A percentile compares a stretch with the other conserved stretches of the same genome.
Evolutionary conservation across 2,113 vertebrate genomes (phyloP).

Genomic region (Dascyllus trimaculatus): DNA sequence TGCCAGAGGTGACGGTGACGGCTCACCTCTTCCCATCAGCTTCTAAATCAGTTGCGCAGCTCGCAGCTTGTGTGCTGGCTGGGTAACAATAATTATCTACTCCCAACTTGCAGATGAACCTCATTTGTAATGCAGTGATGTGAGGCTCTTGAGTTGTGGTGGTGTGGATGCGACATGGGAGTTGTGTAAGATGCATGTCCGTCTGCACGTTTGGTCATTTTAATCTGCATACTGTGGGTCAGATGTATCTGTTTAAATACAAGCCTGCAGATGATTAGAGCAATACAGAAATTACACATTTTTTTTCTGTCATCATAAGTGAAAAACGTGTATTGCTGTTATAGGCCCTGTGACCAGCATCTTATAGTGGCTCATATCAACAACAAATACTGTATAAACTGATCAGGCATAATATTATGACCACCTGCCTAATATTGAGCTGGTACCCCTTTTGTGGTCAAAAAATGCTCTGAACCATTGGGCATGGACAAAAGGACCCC

Average conservation of each 20-base stretch:
- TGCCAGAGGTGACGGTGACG: conserved; percentile 93
- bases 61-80: conserved; percentile 42
- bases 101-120: conserved; percentile 49
- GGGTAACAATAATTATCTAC: conserved; percentile 67
- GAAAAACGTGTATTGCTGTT: background rate
- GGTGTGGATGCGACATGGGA: conserved; percentile 11
- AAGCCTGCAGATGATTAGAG: background rate
- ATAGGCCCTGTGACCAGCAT: no score
- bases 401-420: no score
- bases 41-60: conserved; percentile 63
- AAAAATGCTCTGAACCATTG: no score
- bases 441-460: no score
- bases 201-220: background rate
- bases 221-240: background rate
- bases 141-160: conserved; percentile 33
- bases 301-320: background rate
- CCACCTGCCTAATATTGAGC: no score
- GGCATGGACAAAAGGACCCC: no score
- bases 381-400: no score
- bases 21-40: conserved; percentile 78
- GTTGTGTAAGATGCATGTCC: background rate
- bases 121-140: conserved; percentile 61
- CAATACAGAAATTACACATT: background rate
- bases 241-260: background rate
- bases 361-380: no score